Conservation (phyloP, 2,888 invertebrate genomes). For the Ormyrus labotus region DNA sequence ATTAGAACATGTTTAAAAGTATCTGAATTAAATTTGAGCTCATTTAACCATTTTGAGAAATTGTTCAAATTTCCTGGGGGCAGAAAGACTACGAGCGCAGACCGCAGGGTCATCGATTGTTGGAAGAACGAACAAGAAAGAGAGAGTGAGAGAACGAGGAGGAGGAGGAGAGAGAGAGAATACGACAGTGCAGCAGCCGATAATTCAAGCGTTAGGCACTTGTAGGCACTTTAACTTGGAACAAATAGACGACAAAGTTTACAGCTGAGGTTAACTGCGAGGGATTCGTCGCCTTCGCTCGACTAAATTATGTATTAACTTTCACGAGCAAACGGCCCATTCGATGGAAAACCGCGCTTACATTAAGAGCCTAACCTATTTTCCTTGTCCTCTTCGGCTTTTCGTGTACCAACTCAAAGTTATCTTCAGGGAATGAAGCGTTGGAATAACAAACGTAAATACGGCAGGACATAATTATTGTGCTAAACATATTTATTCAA, state of each 20-base stretch:
- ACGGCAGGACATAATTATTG: not conserved
- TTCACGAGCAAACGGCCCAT: conserved; percentile 41
- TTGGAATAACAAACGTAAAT: conserved; percentile 36
- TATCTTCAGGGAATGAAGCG: conserved; percentile 16
- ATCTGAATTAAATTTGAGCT: conserved; percentile 41
- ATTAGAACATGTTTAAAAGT: not conserved
- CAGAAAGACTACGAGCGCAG: conserved; percentile 25
- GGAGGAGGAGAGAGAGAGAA: not conserved
- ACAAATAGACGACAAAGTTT: conserved; percentile 59
- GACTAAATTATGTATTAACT: conserved; percentile 59
- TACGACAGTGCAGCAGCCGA: conserved; percentile 50
- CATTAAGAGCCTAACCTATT: conserved; percentile 51
- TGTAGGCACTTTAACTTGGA: conserved; percentile 58
- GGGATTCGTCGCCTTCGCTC: conserved; percentile 50
- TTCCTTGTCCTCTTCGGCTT: conserved; percentile 1
- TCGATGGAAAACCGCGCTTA: conserved; percentile 57
- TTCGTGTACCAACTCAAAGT: not conserved
- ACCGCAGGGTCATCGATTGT: conserved; percentile 58
- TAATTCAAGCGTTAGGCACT: conserved; percentile 58
- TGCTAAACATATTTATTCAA: not conserved
- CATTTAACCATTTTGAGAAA: conserved; percentile 52
- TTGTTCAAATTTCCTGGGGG: conserved; percentile 23
- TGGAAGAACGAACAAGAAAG: conserved; percentile 34
- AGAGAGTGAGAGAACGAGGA: not conserved
- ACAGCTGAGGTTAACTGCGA: conserved; percentile 57